Evolutionary conservation across 2,797 vertebrate species (phyloP), one percentile per base, ranked within the genome.

Genomic region (Tapirus indicus): DNA sequence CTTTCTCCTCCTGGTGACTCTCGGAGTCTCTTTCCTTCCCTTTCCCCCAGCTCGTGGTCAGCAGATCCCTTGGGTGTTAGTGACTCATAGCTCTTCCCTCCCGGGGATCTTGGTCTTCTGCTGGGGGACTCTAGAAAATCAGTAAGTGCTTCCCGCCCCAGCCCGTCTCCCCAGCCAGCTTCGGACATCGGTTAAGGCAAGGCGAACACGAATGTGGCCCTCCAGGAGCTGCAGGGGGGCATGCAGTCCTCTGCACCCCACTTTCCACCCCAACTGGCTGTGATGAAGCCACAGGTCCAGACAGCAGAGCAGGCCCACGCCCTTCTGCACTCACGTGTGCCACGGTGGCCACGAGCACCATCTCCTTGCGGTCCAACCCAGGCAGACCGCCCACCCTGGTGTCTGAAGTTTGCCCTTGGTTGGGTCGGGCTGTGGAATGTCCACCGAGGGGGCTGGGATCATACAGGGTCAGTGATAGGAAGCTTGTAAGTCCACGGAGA

Each of bases 271-370:
- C 7, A 5, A 20, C 6, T 6, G 10, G 25, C 35, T 35, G 2
- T 35, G 44, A 60, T 5, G 25, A 47, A 62, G 49, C 29, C n/a
- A 54, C 2, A 10, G 32, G 38, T n/a, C 11, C 8, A 6, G 47
- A 41, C 7, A 6, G 58, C 6, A 3, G n/a, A 66, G 75, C 56
- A 14, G 47, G 25, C 56, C 83, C 14, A 13, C 2, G 0, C 20
- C 29, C 77, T 20, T 13, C 29, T 17, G 12, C 27, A 44, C 14
- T n/a, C 14, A 2, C 0, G n/a, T 32, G 49, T 21, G 35, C 27
- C 17, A 0, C 0, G 20, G 16, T 18, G 62, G 54, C 72, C 12
- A 4, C 6, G 27, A 38, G n/a, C 52, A 35, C 9, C 5, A 6
- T 27, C 20, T 79, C 54, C n/a, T 62, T 11, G 0, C 5, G 12